These are phyloP conservation scores for Drosophila mercatorum DNA, from an alignment of 2,888 invertebrate genomes.

Conservation along the genomic window DNA sequence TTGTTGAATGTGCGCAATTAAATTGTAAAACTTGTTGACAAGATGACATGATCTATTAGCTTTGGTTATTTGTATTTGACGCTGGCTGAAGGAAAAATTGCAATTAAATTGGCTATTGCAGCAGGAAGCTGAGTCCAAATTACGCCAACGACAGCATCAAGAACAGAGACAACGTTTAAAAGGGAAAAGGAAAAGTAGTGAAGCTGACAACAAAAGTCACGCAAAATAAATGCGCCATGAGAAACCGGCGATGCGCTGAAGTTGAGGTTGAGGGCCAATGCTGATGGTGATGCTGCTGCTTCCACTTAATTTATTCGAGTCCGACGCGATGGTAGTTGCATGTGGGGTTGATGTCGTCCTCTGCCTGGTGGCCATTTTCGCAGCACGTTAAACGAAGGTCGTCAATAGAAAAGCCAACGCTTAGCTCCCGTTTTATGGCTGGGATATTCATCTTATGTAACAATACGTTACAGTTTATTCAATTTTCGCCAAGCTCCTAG, in stretches of 20 bases:
- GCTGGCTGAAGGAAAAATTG: conserved; percentile 60
- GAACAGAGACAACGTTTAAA: conserved; percentile 23
- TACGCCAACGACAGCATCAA: conserved; percentile 47
- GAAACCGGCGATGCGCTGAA: conserved; percentile 25
- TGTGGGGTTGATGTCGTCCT: background rate
- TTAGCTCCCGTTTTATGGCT: conserved; percentile 53
- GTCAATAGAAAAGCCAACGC: conserved; percentile 48
- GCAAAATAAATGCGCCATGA: conserved; percentile 55
- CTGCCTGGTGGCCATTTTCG: conserved; percentile 59
- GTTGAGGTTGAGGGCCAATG: conserved; percentile 46
- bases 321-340: conserved; percentile 7
- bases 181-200: background rate
- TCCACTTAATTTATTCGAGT: conserved; percentile 69
- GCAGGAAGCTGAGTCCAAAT: conserved; percentile 48
- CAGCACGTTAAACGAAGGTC: conserved; percentile 69
- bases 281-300: conserved; percentile 37
- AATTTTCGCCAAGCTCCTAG: conserved; percentile 13
- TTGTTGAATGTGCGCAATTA: conserved; percentile 69
- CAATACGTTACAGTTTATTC: conserved; percentile 25
- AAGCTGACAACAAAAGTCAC: conserved; percentile 65
- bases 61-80: conserved; percentile 72
- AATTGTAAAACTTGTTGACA: conserved; percentile 76
- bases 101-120: conserved; percentile 69
- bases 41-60: conserved; percentile 78
- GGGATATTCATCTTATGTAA: conserved; percentile 54